Evolutionary conservation across 2,888 invertebrate genomes (phyloP).

Genomic region (Pseudolycoriella hygida): DNA sequence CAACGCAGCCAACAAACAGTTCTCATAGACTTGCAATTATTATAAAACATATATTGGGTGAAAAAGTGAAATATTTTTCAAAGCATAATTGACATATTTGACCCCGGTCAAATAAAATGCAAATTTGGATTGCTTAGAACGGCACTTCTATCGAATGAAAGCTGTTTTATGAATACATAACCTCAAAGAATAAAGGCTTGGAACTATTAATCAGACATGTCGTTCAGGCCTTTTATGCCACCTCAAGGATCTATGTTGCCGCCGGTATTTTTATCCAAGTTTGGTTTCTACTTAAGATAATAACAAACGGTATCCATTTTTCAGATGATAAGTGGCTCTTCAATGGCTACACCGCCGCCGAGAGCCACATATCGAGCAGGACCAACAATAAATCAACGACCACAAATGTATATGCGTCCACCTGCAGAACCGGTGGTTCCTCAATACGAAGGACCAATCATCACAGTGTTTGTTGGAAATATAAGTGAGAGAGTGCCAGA

Average conservation of each 20-base stretch:
- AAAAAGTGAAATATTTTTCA: too few relatives aligned
- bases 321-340: constrained; percentile 36
- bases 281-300: neutral
- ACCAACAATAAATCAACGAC: constrained; percentile 27
- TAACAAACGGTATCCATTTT: constrained; percentile 14
- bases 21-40: too few relatives aligned
- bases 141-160: too few relatives aligned
- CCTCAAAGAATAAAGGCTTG: neutral
- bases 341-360: constrained; percentile 27
- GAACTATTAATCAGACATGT: constrained; percentile 37
- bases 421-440: neutral
- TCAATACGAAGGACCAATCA: constrained; percentile 56
- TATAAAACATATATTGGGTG: too few relatives aligned
- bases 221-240: constrained; percentile 62
- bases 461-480: constrained; percentile 93
- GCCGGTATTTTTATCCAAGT: constrained; percentile 47
- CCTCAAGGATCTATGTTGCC: constrained; percentile 49
- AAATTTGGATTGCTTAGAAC: too few relatives aligned
- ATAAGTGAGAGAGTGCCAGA: constrained; percentile 92
- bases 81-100: too few relatives aligned
- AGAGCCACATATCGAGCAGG: constrained; percentile 26
- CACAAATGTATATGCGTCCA: constrained; percentile 21
- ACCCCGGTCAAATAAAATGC: too few relatives aligned
- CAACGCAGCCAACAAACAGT: too few relatives aligned
- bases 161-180: neutral